These are phyloP conservation scores for Lagria hirta DNA, from an alignment of 2,888 invertebrate genomes.

Conservation along the genomic window DNA sequence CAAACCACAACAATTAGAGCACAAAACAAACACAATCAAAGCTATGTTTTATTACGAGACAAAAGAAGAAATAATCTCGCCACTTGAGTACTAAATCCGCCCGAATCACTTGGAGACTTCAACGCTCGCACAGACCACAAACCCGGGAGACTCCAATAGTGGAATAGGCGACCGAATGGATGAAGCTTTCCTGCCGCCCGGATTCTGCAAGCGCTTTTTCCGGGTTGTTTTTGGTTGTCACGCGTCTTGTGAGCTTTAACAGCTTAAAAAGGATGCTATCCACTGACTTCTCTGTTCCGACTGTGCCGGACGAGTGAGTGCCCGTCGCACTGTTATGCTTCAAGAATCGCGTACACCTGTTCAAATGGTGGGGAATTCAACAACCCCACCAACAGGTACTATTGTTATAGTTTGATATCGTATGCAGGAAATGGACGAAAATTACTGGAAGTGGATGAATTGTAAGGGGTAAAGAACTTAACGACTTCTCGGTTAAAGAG, in stretches of 20 bases:
- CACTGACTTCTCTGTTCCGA: conserved; percentile 50
- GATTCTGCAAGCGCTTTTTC: conserved; percentile 15
- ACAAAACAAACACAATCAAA: conserved; percentile 3
- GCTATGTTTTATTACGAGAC: too few relatives aligned
- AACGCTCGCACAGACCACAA: conserved; percentile 30
- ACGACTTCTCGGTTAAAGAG: conserved; percentile 9
- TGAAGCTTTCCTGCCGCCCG: too few relatives aligned
- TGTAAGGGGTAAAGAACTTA: conserved; percentile 8
- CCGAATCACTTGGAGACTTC: conserved; percentile 27
- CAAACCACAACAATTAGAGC: neutral
- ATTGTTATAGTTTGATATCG: conserved; percentile 45
- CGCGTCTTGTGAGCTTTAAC: conserved; percentile 32
- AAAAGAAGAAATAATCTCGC: too few relatives aligned
- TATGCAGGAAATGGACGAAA: conserved; percentile 36
- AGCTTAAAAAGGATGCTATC: conserved; percentile 38
- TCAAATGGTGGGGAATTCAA: conserved; percentile 47
- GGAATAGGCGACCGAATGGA: conserved; percentile 33
- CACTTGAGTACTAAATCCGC: conserved; percentile 7
- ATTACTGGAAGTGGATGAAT: conserved; percentile 29
- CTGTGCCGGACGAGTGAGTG: conserved; percentile 57
- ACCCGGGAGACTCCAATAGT: conserved; percentile 35
- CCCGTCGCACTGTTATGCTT: conserved; percentile 54
- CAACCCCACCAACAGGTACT: conserved; percentile 50
- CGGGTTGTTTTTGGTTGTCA: conserved; percentile 28
- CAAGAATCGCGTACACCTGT: conserved; percentile 56